Conservation (phyloP, 1,140 invertebrate species). For the Papilio machaon region DNA sequence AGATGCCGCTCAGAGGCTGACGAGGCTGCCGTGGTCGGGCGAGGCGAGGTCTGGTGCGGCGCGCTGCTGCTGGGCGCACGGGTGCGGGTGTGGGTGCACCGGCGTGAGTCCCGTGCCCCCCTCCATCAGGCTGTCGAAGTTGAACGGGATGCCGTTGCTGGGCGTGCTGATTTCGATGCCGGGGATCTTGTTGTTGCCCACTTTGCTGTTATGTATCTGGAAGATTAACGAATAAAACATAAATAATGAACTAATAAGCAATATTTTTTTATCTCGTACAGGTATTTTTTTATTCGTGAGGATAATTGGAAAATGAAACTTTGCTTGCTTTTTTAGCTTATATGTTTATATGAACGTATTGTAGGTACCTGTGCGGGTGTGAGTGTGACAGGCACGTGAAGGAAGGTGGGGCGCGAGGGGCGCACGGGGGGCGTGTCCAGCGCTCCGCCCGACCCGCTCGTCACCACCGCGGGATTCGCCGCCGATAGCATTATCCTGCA, state of each 20-base stretch:
- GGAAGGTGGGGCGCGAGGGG: conserved; percentile 86
- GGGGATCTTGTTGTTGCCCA: conserved; percentile 84
- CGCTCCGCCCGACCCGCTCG: conserved; percentile 48
- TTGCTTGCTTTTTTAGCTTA: background rate
- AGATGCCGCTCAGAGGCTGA: conserved; percentile 69
- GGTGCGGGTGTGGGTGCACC: conserved; percentile 86
- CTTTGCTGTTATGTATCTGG: conserved; percentile 74
- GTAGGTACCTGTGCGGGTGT: conserved; percentile 74
- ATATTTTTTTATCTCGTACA: too few species aligned
- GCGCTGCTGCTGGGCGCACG: conserved; percentile 73
- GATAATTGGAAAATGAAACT: too few species aligned
- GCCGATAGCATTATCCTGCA: conserved; percentile 80
- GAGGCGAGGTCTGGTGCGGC: conserved; percentile 70
- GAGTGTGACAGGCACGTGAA: conserved; percentile 82
- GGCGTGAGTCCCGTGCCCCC: conserved; percentile 95
- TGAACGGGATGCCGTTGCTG: conserved; percentile 92
- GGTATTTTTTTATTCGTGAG: too few species aligned
- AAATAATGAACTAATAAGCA: too few species aligned
- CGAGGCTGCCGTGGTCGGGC: conserved; percentile 71
- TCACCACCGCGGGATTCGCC: conserved; percentile 73
- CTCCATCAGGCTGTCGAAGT: conserved; percentile 96
- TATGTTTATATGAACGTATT: background rate
- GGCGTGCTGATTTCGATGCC: conserved; percentile 94
- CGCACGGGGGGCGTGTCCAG: conserved; percentile 80
- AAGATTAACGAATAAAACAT: conserved; percentile 30